Evolutionary conservation across 2,888 invertebrate species (phyloP).

Genomic region (Chelonus formosanus): DNA sequence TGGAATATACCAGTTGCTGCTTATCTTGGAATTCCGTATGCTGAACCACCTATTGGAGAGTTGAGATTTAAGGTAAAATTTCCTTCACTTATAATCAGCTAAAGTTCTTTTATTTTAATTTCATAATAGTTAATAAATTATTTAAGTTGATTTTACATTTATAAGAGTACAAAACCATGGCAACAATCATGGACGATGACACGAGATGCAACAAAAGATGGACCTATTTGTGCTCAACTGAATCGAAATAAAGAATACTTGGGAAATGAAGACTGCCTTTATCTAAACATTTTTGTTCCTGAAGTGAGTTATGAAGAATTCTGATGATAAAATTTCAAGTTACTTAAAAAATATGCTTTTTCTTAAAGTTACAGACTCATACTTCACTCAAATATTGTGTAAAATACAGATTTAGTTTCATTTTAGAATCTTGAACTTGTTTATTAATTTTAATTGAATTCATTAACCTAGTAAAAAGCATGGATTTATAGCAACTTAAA

Average conservation of each 20-base stretch:
- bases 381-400: too few species aligned
- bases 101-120: too few species aligned
- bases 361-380: too few species aligned
- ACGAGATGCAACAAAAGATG: slow-evolving; percentile 44
- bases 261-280: slow-evolving; percentile 57
- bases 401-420: too few species aligned
- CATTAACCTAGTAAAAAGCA: too few species aligned
- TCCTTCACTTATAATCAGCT: neutral
- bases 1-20: slow-evolving; percentile 43
- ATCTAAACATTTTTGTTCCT: slow-evolving; percentile 56
- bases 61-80: slow-evolving; percentile 54
- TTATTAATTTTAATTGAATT: too few species aligned
- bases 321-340: too few species aligned
- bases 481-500: too few species aligned
- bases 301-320: slow-evolving; percentile 41
- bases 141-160: slow-evolving; percentile 3
- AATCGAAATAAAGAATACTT: slow-evolving; percentile 20
- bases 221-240: slow-evolving; percentile 49
- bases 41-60: slow-evolving; percentile 51
- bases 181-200: slow-evolving; percentile 45
- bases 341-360: too few species aligned
- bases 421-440: too few species aligned
- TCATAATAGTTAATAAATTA: neutral
- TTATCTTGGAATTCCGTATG: slow-evolving; percentile 59
- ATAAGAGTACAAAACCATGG: slow-evolving; percentile 50